phyloP scores from a whole-genome alignment of 2,797 vertebrate genomes.

The Myoxocephalus aenaeus region DNA sequence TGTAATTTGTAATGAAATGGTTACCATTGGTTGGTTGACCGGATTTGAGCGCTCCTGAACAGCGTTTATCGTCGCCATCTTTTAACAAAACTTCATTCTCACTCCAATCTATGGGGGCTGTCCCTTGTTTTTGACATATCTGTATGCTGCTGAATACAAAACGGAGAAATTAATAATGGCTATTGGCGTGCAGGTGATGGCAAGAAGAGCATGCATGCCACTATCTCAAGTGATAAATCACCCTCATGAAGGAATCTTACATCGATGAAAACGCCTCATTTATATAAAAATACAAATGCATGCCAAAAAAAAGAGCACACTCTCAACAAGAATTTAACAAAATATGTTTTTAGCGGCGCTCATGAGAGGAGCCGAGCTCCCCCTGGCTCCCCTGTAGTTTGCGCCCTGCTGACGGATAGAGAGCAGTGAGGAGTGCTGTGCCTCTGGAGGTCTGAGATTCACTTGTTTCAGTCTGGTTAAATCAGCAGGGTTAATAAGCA shows the following conservation, averaged over 20 bases:
- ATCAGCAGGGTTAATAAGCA: slow-evolving; percentile 58
- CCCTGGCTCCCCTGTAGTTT: neutral
- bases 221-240: neutral
- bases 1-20: neutral
- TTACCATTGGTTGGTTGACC: too few relatives aligned
- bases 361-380: neutral
- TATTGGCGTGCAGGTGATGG: neutral
- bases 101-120: rapidly evolving
- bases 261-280: neutral
- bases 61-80: too few relatives aligned
- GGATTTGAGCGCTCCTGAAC: too few relatives aligned
- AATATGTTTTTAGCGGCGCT: neutral
- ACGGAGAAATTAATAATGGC: neutral
- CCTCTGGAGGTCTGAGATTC: slow-evolving; percentile 12
- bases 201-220: neutral
- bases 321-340: neutral
- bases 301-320: neutral
- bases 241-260: neutral
- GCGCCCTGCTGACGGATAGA: neutral
- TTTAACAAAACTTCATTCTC: too few relatives aligned
- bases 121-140: neutral
- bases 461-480: slow-evolving; percentile 43
- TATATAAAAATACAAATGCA: neutral
- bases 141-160: neutral
- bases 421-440: slow-evolving; percentile 3